Conservation (phyloP, 2,113 vertebrate genomes). For the Psammodynastes pulverulentus region DNA sequence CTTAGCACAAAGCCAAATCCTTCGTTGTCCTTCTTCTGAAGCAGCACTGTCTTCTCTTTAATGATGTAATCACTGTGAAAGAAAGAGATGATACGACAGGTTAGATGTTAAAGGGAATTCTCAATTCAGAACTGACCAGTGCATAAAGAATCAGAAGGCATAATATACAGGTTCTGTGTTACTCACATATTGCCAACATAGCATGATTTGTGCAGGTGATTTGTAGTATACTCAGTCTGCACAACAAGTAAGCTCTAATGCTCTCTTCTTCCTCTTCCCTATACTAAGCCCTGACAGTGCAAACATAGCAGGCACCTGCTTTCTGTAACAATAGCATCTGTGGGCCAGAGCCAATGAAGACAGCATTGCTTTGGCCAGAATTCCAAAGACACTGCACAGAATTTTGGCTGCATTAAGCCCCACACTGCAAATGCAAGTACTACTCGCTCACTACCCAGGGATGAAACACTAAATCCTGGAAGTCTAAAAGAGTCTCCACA, state of each 20-base stretch:
- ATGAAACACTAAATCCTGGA: no score
- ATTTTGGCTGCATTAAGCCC: not conserved
- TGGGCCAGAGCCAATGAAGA: not conserved
- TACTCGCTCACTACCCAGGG: not conserved
- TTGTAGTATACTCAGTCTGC: not conserved
- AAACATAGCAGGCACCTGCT: no score
- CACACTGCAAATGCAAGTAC: not conserved
- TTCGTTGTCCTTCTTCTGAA: conserved; percentile 95
- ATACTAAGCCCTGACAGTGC: not conserved
- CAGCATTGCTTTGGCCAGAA: not conserved
- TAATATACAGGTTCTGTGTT: not conserved
- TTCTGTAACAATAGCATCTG: not conserved
- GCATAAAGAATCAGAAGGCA: not conserved
- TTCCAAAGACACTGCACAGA: not conserved
- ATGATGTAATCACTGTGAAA: conserved; percentile 87
- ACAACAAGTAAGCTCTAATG: not conserved
- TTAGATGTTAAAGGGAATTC: not conserved
- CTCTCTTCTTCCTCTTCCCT: not conserved
- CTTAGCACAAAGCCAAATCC: conserved; percentile 91
- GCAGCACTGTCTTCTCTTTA: conserved; percentile 90
- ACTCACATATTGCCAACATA: not conserved
- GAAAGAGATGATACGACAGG: conserved; percentile 7
- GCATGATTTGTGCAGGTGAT: not conserved
- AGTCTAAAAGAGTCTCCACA: not conserved
- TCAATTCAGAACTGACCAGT: not conserved